Conservation (phyloP, 2,113 vertebrate genomes). For the Octodon degus region DNA sequence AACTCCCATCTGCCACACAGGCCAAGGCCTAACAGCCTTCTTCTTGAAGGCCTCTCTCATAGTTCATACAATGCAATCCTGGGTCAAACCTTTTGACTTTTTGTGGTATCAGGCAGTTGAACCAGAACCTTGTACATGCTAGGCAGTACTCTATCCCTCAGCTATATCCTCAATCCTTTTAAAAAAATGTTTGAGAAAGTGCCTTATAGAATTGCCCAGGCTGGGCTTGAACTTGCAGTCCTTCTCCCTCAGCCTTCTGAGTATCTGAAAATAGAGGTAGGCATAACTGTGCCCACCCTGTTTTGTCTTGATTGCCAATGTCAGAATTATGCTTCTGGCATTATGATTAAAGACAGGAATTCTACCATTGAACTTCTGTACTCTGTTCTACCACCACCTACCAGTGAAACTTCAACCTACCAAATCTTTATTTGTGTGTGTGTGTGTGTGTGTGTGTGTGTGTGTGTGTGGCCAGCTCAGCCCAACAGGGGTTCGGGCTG, state of each 20-base stretch:
- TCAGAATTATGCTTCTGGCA: conserved; percentile 35
- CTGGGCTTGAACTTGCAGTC: not conserved
- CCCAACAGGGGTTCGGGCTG: too few relatives aligned
- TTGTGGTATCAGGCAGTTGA: not conserved
- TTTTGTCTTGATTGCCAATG: conserved; percentile 38
- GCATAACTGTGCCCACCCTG: not conserved
- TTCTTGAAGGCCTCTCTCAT: not conserved
- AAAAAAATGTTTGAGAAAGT: not conserved
- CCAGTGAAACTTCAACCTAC: conserved; percentile 27
- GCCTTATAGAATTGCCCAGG: not conserved
- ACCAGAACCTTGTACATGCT: not conserved
- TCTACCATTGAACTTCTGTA: conserved; percentile 16
- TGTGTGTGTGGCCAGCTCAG: too few relatives aligned
- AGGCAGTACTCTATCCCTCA: not conserved
- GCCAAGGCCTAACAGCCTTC: not conserved
- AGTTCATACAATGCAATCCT: conserved; percentile 1
- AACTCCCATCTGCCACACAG: conserved; percentile 57
- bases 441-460: too few relatives aligned
- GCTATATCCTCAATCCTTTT: not conserved
- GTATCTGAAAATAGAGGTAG: not conserved
- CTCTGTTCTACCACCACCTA: not conserved
- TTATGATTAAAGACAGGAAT: conserved; percentile 12
- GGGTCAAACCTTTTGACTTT: not conserved
- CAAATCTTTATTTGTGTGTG: too few relatives aligned
- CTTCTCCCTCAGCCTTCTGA: not conserved